Conservation (phyloP, 2,113 vertebrate species). For the Brienomyrus brachyistius region DNA sequence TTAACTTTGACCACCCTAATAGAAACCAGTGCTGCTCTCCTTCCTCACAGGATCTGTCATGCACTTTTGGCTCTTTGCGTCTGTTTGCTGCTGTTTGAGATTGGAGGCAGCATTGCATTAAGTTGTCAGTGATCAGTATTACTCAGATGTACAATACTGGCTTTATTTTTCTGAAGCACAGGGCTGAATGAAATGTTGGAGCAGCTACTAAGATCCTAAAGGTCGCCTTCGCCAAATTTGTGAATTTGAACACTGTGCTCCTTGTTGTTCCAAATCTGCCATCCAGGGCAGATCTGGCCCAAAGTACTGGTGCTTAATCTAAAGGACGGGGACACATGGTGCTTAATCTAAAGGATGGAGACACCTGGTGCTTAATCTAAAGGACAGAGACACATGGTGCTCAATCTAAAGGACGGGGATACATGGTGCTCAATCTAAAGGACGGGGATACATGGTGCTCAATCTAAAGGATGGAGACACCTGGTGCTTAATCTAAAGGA, state of each 20-base stretch:
- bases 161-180: background rate
- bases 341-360: background rate
- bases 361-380: background rate
- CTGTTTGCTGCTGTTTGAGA: background rate
- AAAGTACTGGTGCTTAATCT: background rate
- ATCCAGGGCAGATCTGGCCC: background rate
- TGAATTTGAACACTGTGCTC: background rate
- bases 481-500: background rate
- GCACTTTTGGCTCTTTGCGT: background rate
- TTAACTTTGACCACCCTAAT: background rate
- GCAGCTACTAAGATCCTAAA: background rate
- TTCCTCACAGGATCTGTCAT: background rate
- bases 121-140: background rate
- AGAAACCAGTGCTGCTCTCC: background rate
- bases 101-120: background rate
- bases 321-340: background rate
- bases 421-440: background rate
- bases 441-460: background rate
- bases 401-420: background rate
- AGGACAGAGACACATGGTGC: background rate
- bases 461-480: background rate
- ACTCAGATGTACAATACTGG: background rate
- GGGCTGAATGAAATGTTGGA: background rate
- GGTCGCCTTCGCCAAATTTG: background rate
- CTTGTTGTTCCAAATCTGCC: background rate